phyloP scores from a whole-genome alignment of 2,113 vertebrate genomes.

The Grammomys dolichurus region DNA sequence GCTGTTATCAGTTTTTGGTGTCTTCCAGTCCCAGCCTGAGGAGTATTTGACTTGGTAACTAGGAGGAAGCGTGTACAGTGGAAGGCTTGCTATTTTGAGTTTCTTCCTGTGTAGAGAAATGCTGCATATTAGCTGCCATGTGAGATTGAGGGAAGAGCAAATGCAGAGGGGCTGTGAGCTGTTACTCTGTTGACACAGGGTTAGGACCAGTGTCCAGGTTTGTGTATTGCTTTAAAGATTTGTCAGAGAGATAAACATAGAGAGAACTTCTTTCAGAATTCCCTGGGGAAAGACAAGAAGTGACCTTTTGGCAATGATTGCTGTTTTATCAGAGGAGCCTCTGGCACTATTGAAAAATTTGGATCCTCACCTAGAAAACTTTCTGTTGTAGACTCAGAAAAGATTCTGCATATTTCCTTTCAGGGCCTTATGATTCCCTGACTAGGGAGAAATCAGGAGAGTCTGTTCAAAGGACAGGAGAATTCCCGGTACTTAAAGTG shows the following conservation, averaged over 20 bases:
- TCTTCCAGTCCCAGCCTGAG: neutral
- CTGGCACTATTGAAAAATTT: neutral
- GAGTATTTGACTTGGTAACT: conserved; percentile 17
- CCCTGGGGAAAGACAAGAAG: neutral
- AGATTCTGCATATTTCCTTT: neutral
- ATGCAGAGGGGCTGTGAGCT: neutral
- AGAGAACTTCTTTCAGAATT: conserved; percentile 22
- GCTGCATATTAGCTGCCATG: neutral
- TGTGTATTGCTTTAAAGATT: conserved; percentile 58
- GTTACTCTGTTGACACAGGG: neutral
- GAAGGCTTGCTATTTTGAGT: neutral
- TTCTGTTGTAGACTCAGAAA: neutral
- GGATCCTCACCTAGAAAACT: neutral
- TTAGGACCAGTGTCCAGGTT: neutral
- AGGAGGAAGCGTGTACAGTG: neutral
- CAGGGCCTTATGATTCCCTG: neutral
- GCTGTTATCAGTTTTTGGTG: neutral
- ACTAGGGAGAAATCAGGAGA: neutral
- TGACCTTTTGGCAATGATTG: neutral
- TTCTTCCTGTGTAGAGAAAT: conserved; percentile 32
- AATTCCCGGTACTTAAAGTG: neutral
- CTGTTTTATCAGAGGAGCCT: conserved; percentile 14
- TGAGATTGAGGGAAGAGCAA: neutral
- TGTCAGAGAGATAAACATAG: neutral
- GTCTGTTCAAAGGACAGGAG: neutral